Evolutionary conservation across 1,140 invertebrate species (phyloP), one percentile per base, ranked within the genome.

Genomic region (Drosophila ercepeae): DNA sequence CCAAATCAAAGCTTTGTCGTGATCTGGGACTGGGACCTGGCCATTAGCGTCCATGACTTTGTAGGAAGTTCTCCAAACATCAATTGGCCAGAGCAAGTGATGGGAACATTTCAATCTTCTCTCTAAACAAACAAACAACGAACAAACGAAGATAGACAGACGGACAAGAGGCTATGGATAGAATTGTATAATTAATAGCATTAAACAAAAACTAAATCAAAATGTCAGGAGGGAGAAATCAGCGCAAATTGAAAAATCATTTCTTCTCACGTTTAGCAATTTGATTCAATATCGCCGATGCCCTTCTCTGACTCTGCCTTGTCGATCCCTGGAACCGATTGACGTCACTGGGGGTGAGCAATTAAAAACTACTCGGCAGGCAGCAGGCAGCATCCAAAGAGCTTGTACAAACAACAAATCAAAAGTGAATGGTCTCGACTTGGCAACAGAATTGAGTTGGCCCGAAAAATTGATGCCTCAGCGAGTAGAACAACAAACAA

Each of bases 311-410:
- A n/a, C n/a, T 8, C 13, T 48, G 23, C 41, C 21, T 23, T 55
- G 51, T 63, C 23, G 16, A 13, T 18, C 42, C 39, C 69, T 52
- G 60, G 60, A 75, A 27, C 45, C 53, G 5, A 84, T 84, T 86
- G 81, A 84, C 81, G 81, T 84, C 81, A 84, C 76, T 52, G 46
- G 34, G 46, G 32, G 72, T 52, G 39, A 41, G 72, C 72, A 84
- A 84, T 88, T 81, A 86, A 86, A 86, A 84, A 84, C 81, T 88
- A 88, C 83, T 84, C 82, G 82, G 59, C n/a, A n/a, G n/a, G n/a
- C 55, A 46, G 67, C 65, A 53, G 58, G 49, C 42, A 64, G 57
- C 68, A 59, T 63, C 59, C 48, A 42, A 64, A 69, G 59, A 57
- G 54, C 50, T 51, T 73, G 69, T 73, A 73, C 65, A 70, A 69